A percentile compares a stretch with the other conserved stretches of the same genome.
Conservation (phyloP, 1,140 invertebrate genomes). For the Leptestheria dahalacensis region DNA sequence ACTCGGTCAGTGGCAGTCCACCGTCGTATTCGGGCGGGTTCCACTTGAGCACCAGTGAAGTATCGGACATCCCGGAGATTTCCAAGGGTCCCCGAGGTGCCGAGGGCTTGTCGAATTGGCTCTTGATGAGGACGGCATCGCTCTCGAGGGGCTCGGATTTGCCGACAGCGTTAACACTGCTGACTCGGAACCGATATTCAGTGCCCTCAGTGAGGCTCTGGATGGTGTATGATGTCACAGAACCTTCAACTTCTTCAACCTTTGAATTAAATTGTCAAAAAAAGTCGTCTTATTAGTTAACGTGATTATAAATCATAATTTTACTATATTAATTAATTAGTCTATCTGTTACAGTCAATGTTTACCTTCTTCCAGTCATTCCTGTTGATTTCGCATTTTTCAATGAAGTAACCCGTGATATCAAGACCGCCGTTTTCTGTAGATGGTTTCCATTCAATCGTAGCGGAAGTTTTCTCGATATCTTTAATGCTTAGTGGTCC, state of each 20-base stretch:
- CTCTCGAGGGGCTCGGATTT: conserved; percentile 50
- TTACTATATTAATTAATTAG: background rate
- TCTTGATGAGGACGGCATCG: conserved; percentile 14
- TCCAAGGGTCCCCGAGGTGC: conserved; percentile 60
- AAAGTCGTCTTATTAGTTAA: conserved; percentile 19
- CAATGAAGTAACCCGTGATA: conserved; percentile 60
- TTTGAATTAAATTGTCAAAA: too few species aligned
- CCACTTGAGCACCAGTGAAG: conserved; percentile 72
- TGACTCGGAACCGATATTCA: conserved; percentile 70
- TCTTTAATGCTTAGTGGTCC: conserved; percentile 56
- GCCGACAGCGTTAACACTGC: conserved; percentile 65
- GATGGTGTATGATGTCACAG: conserved; percentile 51
- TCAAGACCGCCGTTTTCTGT: conserved; percentile 61
- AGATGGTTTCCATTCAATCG: conserved; percentile 66
- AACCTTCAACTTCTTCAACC: conserved; percentile 56
- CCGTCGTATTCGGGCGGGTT: conserved; percentile 64
- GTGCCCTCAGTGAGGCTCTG: conserved; percentile 53
- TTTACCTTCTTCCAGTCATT: conserved; percentile 47
- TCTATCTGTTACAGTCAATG: background rate
- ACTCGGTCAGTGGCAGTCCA: conserved; percentile 67
- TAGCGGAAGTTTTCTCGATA: conserved; percentile 51
- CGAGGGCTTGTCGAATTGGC: conserved; percentile 52
- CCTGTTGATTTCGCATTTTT: conserved; percentile 53
- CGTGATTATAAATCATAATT: too few species aligned
- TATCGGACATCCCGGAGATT: conserved; percentile 60